Evolutionary conservation across 2,797 vertebrate species (phyloP).

Genomic region (Diplodus puntazzo): DNA sequence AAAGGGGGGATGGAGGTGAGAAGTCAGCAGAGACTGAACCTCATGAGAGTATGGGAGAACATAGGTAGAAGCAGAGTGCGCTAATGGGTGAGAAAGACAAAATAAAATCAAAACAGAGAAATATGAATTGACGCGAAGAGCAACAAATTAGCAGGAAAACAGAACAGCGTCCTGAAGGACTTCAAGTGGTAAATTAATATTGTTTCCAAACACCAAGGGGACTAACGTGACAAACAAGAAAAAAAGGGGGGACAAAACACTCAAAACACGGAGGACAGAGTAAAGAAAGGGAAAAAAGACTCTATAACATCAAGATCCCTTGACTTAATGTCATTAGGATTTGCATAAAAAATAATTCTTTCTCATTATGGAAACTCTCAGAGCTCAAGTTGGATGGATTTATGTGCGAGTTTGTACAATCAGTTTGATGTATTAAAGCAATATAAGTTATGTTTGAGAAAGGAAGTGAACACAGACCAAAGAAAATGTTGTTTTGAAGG

Average conservation of each 20-base stretch:
- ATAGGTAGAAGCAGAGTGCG: neutral
- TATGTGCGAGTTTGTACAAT: neutral
- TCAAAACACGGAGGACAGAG: slow-evolving; percentile 11
- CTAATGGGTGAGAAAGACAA: slow-evolving; percentile 28
- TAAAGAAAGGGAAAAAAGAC: slow-evolving; percentile 1
- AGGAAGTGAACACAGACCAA: neutral
- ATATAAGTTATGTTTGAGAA: neutral
- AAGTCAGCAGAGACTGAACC: slow-evolving; percentile 20
- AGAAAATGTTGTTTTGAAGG: neutral
- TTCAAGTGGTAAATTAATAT: slow-evolving; percentile 64
- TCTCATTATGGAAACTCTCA: slow-evolving; percentile 2
- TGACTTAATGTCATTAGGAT: slow-evolving; percentile 3
- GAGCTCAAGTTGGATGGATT: neutral
- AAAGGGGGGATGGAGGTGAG: slow-evolving; percentile 7
- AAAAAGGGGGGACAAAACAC: neutral
- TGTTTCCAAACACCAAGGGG: slow-evolving; percentile 55
- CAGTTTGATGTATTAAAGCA: neutral
- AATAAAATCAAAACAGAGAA: slow-evolving; percentile 26
- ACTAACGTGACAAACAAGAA: slow-evolving; percentile 24
- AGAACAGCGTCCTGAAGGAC: slow-evolving; percentile 44
- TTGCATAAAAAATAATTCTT: slow-evolving; percentile 23
- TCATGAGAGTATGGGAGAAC: slow-evolving; percentile 28
- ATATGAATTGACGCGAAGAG: slow-evolving; percentile 21
- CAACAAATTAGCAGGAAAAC: slow-evolving; percentile 55
- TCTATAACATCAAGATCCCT: neutral